phyloP scores from a whole-genome alignment of 2,113 vertebrate species.

The Chaetops frenatus region DNA sequence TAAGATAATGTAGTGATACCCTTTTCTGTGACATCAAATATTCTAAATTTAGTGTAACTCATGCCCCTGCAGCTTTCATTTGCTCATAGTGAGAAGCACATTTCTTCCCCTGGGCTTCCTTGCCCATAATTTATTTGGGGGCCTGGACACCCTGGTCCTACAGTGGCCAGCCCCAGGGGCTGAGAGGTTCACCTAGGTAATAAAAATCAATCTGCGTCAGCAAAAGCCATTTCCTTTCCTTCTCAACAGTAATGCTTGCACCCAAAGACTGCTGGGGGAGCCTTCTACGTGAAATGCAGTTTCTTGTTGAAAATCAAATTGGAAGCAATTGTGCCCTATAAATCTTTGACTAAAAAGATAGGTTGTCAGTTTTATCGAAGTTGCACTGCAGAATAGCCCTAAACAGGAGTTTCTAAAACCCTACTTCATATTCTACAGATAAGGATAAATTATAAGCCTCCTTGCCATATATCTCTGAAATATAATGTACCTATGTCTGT shows the following conservation, averaged over 20 bases:
- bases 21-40: not conserved
- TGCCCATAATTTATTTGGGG: not conserved
- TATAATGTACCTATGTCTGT: conserved; percentile 20
- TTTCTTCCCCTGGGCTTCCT: not conserved
- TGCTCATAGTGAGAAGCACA: not conserved
- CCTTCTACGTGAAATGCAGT: not conserved
- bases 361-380: conserved; percentile 66
- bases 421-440: conserved; percentile 45
- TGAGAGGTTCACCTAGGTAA: not conserved
- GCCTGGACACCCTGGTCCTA: not conserved
- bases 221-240: not conserved
- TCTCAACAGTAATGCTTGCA: not conserved
- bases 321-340: conserved; percentile 46
- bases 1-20: not conserved
- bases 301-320: conserved; percentile 49
- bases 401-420: conserved; percentile 29
- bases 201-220: not conserved
- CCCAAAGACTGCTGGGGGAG: not conserved
- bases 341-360: conserved; percentile 65
- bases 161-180: too few relatives aligned
- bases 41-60: not conserved
- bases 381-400: conserved; percentile 45
- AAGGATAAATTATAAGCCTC: conserved; percentile 60
- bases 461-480: conserved; percentile 36
- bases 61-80: not conserved